Evolutionary conservation across 2,888 invertebrate species (phyloP).

Genomic region (Noctua pronuba): DNA sequence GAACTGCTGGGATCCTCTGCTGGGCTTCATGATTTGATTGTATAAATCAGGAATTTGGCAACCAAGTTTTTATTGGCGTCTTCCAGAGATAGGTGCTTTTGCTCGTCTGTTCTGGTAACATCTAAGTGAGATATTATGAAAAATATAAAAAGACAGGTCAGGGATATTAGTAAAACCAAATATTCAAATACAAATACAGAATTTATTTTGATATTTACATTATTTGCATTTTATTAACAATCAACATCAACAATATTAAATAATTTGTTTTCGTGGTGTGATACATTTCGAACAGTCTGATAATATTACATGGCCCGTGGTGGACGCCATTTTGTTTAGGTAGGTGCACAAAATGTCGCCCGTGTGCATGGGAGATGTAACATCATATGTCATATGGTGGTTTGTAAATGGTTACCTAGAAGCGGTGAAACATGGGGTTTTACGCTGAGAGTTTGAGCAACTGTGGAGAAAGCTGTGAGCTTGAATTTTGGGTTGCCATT

Average conservation of each 20-base stretch:
- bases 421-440: slow-evolving; percentile 84
- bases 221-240: slow-evolving; percentile 95
- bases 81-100: background rate
- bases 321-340: slow-evolving; percentile 72
- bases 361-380: slow-evolving; percentile 77
- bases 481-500: slow-evolving; percentile 83
- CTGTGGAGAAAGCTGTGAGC: slow-evolving; percentile 89
- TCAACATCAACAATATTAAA: slow-evolving; percentile 94
- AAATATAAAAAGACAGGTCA: background rate
- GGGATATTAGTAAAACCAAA: slow-evolving; percentile 75
- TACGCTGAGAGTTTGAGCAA: slow-evolving; percentile 86
- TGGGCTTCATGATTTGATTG: background rate
- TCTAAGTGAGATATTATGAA: background rate
- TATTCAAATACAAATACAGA: slow-evolving; percentile 93
- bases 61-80: background rate
- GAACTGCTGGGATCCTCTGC: background rate
- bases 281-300: slow-evolving; percentile 87
- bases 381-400: slow-evolving; percentile 80
- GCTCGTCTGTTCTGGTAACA: background rate
- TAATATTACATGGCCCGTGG: slow-evolving; percentile 81
- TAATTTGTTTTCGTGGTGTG: slow-evolving; percentile 90
- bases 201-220: slow-evolving; percentile 93
- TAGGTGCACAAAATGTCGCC: slow-evolving; percentile 73
- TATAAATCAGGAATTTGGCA: background rate
- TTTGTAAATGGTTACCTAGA: slow-evolving; percentile 84